Conservation (phyloP, 1,140 invertebrate species). For the Philopotamus ludificatus region DNA sequence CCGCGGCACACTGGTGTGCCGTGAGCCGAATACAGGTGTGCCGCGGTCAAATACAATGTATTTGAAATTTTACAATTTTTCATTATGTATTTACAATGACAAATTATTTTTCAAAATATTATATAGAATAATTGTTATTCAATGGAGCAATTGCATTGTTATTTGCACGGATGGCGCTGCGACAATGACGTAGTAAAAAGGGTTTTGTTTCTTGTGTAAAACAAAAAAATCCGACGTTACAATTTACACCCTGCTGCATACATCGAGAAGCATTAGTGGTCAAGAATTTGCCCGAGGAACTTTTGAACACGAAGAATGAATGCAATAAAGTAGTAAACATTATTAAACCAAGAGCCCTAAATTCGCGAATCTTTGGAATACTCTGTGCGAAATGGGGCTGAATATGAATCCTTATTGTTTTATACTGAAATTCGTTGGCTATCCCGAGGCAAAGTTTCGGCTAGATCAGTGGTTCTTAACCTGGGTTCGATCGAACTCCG, state of each 20-base stretch:
- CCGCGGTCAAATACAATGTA: no score
- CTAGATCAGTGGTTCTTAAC: no score
- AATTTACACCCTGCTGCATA: conserved; percentile 39
- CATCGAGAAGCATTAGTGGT: conserved; percentile 39
- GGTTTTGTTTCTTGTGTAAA: conserved; percentile 40
- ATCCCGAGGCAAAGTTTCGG: conserved; percentile 46
- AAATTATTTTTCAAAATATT: no score
- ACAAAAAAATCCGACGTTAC: conserved; percentile 37
- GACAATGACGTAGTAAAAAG: conserved; percentile 34
- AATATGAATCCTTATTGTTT: conserved; percentile 45
- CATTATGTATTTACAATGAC: no score
- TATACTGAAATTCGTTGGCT: conserved; percentile 46
- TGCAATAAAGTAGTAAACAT: conserved; percentile 45
- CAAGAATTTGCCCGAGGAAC: conserved; percentile 35
- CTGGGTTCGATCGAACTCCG: no score
- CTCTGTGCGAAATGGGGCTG: conserved; percentile 45
- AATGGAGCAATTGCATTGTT: conserved; percentile 39
- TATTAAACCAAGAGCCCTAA: conserved; percentile 45
- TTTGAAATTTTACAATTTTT: no score
- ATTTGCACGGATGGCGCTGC: conserved; percentile 40
- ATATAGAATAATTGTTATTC: no score
- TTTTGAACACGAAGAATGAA: conserved; percentile 34
- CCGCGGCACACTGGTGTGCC: no score
- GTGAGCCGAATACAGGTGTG: no score
- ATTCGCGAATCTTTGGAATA: conserved; percentile 44